These are phyloP conservation scores for Peromyscus aztecus DNA, from an alignment of 2,797 vertebrate species.

Conservation along the genomic window DNA sequence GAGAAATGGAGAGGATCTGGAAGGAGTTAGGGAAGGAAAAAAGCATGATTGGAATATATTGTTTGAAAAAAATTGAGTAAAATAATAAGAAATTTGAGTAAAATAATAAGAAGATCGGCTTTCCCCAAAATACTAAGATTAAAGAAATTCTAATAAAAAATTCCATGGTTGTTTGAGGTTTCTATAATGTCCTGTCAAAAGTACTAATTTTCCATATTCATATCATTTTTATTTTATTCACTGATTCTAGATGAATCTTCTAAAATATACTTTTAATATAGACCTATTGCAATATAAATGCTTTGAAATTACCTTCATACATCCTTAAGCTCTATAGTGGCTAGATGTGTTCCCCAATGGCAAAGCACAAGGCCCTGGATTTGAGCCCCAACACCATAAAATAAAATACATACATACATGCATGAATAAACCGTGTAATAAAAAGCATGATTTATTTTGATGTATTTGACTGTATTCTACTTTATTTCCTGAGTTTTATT, in stretches of 20 bases:
- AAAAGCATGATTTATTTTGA: conserved; percentile 9
- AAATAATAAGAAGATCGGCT: neutral
- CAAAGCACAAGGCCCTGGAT: neutral
- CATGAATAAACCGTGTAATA: neutral
- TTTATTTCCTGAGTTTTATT: conserved; percentile 2
- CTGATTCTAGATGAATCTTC: neutral
- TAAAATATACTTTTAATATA: neutral
- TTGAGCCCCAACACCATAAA: neutral
- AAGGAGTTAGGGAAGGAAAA: neutral
- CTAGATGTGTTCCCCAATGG: neutral
- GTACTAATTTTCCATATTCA: neutral
- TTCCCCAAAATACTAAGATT: neutral
- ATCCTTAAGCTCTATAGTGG: neutral
- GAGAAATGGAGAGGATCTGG: neutral
- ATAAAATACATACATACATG: neutral
- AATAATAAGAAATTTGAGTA: neutral
- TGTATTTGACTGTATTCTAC: neutral
- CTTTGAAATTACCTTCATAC: neutral
- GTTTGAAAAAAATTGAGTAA: neutral
- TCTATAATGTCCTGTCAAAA: neutral
- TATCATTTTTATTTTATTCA: neutral
- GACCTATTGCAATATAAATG: neutral
- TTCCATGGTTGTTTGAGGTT: neutral
- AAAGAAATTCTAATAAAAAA: neutral
- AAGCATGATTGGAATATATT: neutral